phyloP scores from a whole-genome alignment of 2,797 vertebrate genomes.

The Glyptemys insculpta region DNA sequence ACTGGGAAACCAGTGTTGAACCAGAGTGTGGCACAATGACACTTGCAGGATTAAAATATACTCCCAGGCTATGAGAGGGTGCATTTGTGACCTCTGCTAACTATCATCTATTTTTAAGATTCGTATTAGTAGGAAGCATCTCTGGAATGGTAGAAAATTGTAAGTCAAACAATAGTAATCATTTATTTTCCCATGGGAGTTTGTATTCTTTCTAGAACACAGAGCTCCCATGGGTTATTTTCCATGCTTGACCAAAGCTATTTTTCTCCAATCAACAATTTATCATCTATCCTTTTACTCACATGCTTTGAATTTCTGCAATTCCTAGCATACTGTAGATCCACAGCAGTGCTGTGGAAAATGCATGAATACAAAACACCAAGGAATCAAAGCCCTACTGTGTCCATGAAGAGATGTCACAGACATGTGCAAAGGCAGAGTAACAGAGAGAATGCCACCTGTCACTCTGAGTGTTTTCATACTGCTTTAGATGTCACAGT shows the following conservation, averaged over 20 bases:
- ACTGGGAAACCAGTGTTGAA: conserved; percentile 61
- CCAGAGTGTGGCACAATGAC: conserved; percentile 69
- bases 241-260: conserved; percentile 39
- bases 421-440: conserved; percentile 42
- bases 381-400: conserved; percentile 64
- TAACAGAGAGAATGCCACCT: conserved; percentile 72
- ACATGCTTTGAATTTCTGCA: conserved; percentile 74
- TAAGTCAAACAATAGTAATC: conserved; percentile 46
- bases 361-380: conserved; percentile 59
- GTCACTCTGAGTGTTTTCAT: conserved; percentile 59
- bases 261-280: conserved; percentile 60
- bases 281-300: conserved; percentile 49
- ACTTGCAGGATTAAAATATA: conserved; percentile 72
- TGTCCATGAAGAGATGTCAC: conserved; percentile 46
- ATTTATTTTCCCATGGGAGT: conserved; percentile 54
- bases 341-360: conserved; percentile 41
- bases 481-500: conserved; percentile 34
- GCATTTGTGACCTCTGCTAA: conserved; percentile 62
- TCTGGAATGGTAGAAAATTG: conserved; percentile 40
- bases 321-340: conserved; percentile 67
- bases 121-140: conserved; percentile 30
- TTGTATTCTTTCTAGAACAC: conserved; percentile 56
- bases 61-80: conserved; percentile 44
- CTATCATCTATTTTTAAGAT: conserved; percentile 70
- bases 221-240: conserved; percentile 52